phyloP scores from a whole-genome alignment of 2,888 invertebrate species.

The Platycnemis pennipes region DNA sequence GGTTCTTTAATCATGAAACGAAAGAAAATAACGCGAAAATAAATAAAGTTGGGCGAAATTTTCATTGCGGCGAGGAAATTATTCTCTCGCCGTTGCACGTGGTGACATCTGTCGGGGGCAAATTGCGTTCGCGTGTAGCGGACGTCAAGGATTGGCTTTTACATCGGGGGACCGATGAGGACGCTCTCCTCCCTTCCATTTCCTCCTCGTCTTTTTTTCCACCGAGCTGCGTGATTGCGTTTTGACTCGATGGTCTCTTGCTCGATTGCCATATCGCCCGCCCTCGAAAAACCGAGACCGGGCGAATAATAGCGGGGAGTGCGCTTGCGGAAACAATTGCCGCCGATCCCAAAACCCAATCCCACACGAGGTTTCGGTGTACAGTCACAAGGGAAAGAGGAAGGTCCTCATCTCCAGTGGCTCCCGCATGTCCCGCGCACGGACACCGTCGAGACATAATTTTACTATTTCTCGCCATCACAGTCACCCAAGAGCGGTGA shows the following conservation, averaged over 20 bases:
- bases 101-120: neutral
- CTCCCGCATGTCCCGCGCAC: too few relatives aligned
- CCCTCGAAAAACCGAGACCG: neutral
- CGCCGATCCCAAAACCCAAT: too few relatives aligned
- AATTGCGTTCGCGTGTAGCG: neutral
- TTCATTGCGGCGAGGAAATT: neutral
- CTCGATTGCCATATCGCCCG: slow-evolving; percentile 17
- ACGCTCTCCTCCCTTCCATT: neutral
- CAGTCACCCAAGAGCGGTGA: neutral
- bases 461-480: neutral
- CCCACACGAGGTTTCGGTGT: too few relatives aligned
- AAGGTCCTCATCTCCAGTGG: too few relatives aligned
- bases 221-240: neutral
- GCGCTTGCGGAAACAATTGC: neutral
- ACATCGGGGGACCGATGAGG: neutral
- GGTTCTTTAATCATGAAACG: neutral
- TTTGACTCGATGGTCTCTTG: neutral
- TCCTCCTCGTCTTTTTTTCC: neutral
- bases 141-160: neutral
- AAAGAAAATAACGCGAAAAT: neutral
- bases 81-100: neutral
- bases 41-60: neutral
- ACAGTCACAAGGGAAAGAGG: neutral
- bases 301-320: neutral
- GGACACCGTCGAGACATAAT: neutral